Evolutionary conservation across 2,888 invertebrate genomes (phyloP), one percentile per base, ranked within the genome.

Genomic region (Tachina lurida): DNA sequence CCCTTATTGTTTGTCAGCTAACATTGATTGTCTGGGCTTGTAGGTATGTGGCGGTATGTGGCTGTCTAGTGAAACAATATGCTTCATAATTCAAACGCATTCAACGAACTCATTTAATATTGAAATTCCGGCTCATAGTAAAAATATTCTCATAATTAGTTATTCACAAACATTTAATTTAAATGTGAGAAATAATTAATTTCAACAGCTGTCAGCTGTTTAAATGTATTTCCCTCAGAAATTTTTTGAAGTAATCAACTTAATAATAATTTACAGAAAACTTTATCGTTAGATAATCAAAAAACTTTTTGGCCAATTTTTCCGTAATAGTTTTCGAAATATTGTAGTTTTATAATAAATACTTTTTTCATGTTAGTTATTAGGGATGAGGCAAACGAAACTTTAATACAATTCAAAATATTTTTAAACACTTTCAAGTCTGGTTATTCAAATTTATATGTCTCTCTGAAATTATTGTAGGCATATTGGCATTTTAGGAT

Each of bases 141-240:
- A 65, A 65, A 80, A 73, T 71, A 58, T 73, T 67, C 15, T 43
- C 73, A 62, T 63, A 47, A 47, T 65, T 63, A 73, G 56, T 73
- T 45, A 79, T 79, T 56, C 54, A 71, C 63, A 31, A 45, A 58
- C 31, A 67, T 47, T 19, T 10, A 31, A 67, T 52, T 56, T 73
- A 56, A 56, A 58, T 80, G 43, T 80, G 73, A 43, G 73, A 80
- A 73, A 73, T 49, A 22, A 9, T 31, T 65, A 49, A 73, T 58
- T 65, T 39, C 22, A 39, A 58, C 80, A 80, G 65, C 17, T 80
- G 80, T 67, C 80, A 80, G 73, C 73, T 80, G 80, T 22, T 62
- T 17, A 41, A 17, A 73, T 12, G n/a, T 45, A 22, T 12, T 31
- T 39, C 31, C 3, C 54, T 45, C 3, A 45, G 15, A 15, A 47